Percentiles rank a stretch among this genome's conserved stretches.
These are phyloP conservation scores for Chirona hameri DNA, from an alignment of 2,888 invertebrate species.

Conservation along the genomic window DNA sequence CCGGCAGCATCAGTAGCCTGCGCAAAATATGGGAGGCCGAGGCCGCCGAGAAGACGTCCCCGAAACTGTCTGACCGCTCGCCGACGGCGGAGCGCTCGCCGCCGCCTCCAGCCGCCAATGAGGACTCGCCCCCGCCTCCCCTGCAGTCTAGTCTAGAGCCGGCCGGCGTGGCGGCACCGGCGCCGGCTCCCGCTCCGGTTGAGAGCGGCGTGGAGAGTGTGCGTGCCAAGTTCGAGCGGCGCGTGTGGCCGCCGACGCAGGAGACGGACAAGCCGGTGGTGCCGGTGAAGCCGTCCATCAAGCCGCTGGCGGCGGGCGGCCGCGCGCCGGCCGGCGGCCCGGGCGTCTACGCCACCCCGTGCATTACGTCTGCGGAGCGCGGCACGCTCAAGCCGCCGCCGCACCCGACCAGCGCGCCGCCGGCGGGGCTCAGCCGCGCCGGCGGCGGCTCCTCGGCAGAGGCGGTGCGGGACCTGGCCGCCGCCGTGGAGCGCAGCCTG, in stretches of 20 bases:
- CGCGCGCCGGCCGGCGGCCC: conserved; percentile 48
- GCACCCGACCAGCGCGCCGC: conserved; percentile 60
- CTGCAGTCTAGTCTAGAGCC: conserved; percentile 26
- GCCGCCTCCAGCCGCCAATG: neutral
- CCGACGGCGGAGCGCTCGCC: conserved; percentile 35
- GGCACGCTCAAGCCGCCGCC: conserved; percentile 36
- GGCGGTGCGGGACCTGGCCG: conserved; percentile 40
- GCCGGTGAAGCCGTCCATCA: conserved; percentile 63
- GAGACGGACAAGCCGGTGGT: conserved; percentile 61
- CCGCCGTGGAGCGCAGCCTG: conserved; percentile 41
- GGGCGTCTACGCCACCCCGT: conserved; percentile 44
- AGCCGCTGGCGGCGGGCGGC: conserved; percentile 53
- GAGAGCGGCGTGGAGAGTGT: conserved; percentile 37
- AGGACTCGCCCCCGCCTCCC: conserved; percentile 23
- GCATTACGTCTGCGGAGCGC: conserved; percentile 41
- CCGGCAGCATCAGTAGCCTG: conserved; percentile 86
- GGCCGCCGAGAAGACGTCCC: conserved; percentile 37
- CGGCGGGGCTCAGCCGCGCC: conserved; percentile 54
- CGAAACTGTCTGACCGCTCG: conserved; percentile 35
- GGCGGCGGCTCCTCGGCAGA: conserved; percentile 51
- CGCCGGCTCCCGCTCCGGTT: conserved; percentile 34
- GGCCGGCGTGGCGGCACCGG: conserved; percentile 31
- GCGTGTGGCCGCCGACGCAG: conserved; percentile 51
- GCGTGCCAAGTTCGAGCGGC: conserved; percentile 45
- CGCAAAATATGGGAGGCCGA: conserved; percentile 85